Percentiles rank a stretch among this genome's conserved stretches.
Conservation (phyloP, 2,113 vertebrate species). For the Brienomyrus brachyistius region DNA sequence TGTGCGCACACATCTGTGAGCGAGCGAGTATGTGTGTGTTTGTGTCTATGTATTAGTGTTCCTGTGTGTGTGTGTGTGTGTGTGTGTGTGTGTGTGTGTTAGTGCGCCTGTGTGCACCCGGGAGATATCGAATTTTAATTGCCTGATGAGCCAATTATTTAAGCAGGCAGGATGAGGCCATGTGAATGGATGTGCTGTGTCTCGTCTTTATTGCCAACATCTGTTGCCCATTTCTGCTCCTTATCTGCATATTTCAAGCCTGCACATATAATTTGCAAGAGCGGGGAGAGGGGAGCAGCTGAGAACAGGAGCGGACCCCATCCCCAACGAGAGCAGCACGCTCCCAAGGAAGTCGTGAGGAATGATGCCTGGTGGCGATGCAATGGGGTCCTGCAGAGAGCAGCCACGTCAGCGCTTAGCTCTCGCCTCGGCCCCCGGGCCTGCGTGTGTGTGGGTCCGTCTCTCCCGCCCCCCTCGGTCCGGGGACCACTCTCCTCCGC, state of each 20-base stretch:
- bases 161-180: conserved; percentile 9
- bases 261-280: background rate
- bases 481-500: background rate
- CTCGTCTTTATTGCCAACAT: conserved; percentile 13
- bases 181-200: conserved; percentile 11
- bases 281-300: background rate
- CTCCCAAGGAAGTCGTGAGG: background rate
- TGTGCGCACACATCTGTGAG: background rate
- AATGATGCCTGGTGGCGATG: background rate
- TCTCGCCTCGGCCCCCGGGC: background rate
- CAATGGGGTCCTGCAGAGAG: background rate
- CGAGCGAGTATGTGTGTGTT: background rate
- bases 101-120: background rate
- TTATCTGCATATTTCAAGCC: conserved; percentile 1
- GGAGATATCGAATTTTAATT: conserved; percentile 8
- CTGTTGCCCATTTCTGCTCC: conserved; percentile 4
- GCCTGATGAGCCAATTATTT: conserved; percentile 5
- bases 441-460: background rate
- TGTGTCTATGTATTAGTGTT: background rate
- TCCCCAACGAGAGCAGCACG: background rate
- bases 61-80: background rate
- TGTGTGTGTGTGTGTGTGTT: background rate
- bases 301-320: background rate
- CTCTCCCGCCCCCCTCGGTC: background rate
- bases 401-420: background rate